These are phyloP conservation scores for Eleutherodactylus coqui DNA, from an alignment of 2,797 vertebrate genomes.

Conservation along the genomic window DNA sequence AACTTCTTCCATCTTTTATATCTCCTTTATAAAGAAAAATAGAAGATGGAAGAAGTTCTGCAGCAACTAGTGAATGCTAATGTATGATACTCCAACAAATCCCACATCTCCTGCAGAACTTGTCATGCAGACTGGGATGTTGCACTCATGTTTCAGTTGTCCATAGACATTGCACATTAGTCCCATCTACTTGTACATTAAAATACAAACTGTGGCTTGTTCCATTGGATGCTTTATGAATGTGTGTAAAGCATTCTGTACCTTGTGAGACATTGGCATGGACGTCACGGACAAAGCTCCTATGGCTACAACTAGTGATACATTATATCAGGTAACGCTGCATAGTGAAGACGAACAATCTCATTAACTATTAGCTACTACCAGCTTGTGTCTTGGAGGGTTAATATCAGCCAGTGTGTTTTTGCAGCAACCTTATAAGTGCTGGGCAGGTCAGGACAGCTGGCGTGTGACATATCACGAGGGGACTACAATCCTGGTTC, in stretches of 20 bases:
- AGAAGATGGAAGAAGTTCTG: too few species aligned
- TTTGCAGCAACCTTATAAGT: conserved; percentile 44
- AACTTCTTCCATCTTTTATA: too few species aligned
- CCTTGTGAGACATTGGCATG: neutral
- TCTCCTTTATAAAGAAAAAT: too few species aligned
- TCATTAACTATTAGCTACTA: neutral
- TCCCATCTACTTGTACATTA: too few species aligned
- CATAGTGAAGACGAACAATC: neutral
- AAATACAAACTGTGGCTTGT: too few species aligned
- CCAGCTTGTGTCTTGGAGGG: conserved; percentile 1
- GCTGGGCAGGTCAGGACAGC: conserved; percentile 56
- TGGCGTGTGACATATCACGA: conserved; percentile 62
- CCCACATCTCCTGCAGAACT: too few species aligned
- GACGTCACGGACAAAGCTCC: neutral
- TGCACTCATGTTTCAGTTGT: too few species aligned
- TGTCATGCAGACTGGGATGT: too few species aligned
- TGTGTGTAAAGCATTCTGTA: neutral
- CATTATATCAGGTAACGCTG: neutral
- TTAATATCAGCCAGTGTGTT: conserved; percentile 45
- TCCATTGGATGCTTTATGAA: too few species aligned
- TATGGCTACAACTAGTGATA: neutral
- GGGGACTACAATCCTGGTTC: conserved; percentile 58
- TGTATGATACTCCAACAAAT: too few species aligned
- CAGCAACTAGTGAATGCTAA: too few species aligned
- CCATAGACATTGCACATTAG: too few species aligned